Evolutionary conservation across 2,113 vertebrate genomes (phyloP).

Genomic region (Marcusenius ussheri): DNA sequence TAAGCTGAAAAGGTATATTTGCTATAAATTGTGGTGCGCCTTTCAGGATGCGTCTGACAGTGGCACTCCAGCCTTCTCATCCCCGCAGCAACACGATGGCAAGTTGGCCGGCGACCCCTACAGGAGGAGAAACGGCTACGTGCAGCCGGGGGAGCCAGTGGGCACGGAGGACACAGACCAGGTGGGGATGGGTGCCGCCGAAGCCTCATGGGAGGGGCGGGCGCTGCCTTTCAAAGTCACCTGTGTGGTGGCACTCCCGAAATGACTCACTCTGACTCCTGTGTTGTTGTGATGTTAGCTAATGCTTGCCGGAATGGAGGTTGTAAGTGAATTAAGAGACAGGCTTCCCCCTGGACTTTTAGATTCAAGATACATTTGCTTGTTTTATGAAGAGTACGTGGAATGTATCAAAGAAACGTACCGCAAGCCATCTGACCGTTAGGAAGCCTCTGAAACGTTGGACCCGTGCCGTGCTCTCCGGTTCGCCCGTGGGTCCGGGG

Average conservation of each 20-base stretch:
- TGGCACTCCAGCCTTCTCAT: neutral
- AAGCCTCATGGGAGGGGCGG: neutral
- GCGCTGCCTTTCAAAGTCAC: neutral
- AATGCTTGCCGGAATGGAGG: neutral
- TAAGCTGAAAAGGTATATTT: neutral
- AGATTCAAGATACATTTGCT: neutral
- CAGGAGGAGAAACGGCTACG: constrained; percentile 61
- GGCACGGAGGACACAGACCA: constrained; percentile 57
- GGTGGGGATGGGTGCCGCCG: constrained; percentile 35
- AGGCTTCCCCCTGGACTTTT: neutral
- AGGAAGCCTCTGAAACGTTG: neutral
- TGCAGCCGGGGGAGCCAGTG: constrained; percentile 56
- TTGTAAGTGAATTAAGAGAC: neutral
- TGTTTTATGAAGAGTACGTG: neutral
- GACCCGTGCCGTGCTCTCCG: neutral
- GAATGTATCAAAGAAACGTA: neutral
- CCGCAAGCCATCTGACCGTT: neutral
- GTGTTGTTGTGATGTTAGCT: neutral
- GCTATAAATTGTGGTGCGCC: neutral
- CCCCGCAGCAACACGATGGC: constrained; percentile 35
- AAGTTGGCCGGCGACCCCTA: constrained; percentile 38
- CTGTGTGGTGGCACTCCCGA: neutral
- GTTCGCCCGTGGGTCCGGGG: neutral
- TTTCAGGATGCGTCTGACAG: neutral
- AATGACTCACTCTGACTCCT: neutral